Percentiles rank a stretch among this genome's conserved stretches.
These are phyloP conservation scores for Prosapia bicincta DNA, from an alignment of 2,888 invertebrate genomes.

Conservation along the genomic window DNA sequence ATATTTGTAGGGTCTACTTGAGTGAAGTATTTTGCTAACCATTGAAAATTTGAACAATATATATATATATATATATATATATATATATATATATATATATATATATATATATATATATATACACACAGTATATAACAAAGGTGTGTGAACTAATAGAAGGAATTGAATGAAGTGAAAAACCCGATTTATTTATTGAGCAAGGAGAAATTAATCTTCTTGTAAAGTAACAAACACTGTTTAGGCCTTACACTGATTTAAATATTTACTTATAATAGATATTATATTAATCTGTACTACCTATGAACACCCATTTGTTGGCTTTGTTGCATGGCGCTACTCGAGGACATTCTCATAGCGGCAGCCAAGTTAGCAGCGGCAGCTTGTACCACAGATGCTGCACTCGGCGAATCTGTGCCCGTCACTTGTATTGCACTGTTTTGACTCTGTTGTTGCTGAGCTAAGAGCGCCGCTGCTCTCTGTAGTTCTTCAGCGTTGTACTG, in stretches of 20 bases:
- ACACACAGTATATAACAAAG: too few relatives aligned
- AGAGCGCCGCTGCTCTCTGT: constrained; percentile 40
- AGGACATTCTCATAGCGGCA: constrained; percentile 62
- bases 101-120: neutral
- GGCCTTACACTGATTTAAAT: too few relatives aligned
- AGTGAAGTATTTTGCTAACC: too few relatives aligned
- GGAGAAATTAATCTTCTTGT: neutral
- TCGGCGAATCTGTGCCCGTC: constrained; percentile 46
- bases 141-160: too few relatives aligned
- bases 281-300: constrained; percentile 34
- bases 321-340: constrained; percentile 38
- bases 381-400: constrained; percentile 60
- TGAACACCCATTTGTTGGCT: constrained; percentile 36
- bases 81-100: neutral
- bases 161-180: too few relatives aligned
- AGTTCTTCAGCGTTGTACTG: constrained; percentile 42
- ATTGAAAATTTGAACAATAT: too few relatives aligned
- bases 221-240: too few relatives aligned
- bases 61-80: too few relatives aligned
- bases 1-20: too few relatives aligned
- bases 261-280: too few relatives aligned
- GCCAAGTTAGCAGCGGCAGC: constrained; percentile 73
- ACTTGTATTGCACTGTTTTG: constrained; percentile 41
- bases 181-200: neutral
- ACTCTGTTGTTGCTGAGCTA: constrained; percentile 38